These are phyloP conservation scores for Drosophila carrolli DNA, from an alignment of 1,140 invertebrate genomes.

Conservation along the genomic window DNA sequence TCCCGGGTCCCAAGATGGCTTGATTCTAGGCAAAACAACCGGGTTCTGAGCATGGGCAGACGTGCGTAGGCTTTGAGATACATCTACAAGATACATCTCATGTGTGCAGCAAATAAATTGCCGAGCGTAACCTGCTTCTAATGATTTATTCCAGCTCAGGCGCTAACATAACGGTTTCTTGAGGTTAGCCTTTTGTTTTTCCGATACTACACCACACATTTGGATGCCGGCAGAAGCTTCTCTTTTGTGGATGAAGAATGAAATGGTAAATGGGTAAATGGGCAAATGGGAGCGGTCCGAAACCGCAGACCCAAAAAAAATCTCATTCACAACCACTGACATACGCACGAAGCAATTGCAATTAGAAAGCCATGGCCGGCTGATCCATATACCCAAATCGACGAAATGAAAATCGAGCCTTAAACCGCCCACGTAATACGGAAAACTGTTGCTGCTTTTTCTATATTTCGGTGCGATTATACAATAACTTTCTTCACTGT, in stretches of 20 bases:
- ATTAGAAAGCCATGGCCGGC: constrained; percentile 67
- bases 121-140: constrained; percentile 72
- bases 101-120: constrained; percentile 77
- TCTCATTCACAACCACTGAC: constrained; percentile 27
- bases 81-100: constrained; percentile 77
- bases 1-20: constrained; percentile 12
- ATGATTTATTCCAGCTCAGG: constrained; percentile 66
- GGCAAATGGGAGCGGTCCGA: constrained; percentile 34
- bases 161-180: constrained; percentile 71
- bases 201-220: constrained; percentile 23
- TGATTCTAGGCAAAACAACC: constrained; percentile 16
- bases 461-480: constrained; percentile 41
- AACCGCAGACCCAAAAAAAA: constrained; percentile 32
- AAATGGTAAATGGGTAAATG: constrained; percentile 10
- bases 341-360: constrained; percentile 44
- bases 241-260: constrained; percentile 54
- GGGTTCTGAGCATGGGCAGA: constrained; percentile 71
- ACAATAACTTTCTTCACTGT: constrained; percentile 69
- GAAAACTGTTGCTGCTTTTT: constrained; percentile 45
- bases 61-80: constrained; percentile 70
- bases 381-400: constrained; percentile 38
- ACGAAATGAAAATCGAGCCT: constrained; percentile 23
- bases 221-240: constrained; percentile 43
- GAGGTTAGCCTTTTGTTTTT: constrained; percentile 60
- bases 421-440: constrained; percentile 66